Conservation (phyloP, 2,888 invertebrate species). For the Ceramica pisi region DNA sequence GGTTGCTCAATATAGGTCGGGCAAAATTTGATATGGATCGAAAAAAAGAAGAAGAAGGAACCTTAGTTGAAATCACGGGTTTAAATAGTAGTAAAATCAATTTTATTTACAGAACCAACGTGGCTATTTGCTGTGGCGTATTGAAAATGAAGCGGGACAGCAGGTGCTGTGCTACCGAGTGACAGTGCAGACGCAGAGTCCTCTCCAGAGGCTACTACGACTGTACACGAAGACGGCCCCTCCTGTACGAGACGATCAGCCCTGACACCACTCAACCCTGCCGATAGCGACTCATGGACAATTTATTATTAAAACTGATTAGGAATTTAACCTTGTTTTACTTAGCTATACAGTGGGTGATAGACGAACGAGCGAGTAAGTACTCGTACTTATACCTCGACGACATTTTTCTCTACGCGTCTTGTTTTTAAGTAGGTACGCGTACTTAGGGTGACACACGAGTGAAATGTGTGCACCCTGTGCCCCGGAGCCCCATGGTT, state of each 20-base stretch:
- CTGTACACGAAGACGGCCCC: constrained; percentile 60
- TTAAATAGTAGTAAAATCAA: background rate
- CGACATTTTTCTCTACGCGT: too few relatives aligned
- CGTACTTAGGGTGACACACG: too few relatives aligned
- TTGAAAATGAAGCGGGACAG: constrained; percentile 78
- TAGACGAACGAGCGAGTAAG: too few relatives aligned
- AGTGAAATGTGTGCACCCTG: too few relatives aligned
- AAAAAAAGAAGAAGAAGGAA: background rate
- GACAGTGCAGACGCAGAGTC: constrained; percentile 82
- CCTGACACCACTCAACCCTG: constrained; percentile 13
- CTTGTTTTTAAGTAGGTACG: too few relatives aligned
- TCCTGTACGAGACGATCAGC: background rate
- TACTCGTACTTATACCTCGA: too few relatives aligned
- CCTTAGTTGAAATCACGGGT: background rate
- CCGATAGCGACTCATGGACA: background rate
- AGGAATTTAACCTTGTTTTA: background rate
- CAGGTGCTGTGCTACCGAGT: constrained; percentile 84
- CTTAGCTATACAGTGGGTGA: too few relatives aligned
- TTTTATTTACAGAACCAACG: constrained; percentile 80
- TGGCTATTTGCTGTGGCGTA: constrained; percentile 81
- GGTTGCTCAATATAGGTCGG: too few relatives aligned
- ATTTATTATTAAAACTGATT: constrained; percentile 1
- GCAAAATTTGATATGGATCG: too few relatives aligned
- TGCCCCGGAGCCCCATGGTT: too few relatives aligned
- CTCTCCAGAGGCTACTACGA: constrained; percentile 74